Evolutionary conservation across 2,797 vertebrate genomes (phyloP).

Genomic region (Sebastes miniatus): DNA sequence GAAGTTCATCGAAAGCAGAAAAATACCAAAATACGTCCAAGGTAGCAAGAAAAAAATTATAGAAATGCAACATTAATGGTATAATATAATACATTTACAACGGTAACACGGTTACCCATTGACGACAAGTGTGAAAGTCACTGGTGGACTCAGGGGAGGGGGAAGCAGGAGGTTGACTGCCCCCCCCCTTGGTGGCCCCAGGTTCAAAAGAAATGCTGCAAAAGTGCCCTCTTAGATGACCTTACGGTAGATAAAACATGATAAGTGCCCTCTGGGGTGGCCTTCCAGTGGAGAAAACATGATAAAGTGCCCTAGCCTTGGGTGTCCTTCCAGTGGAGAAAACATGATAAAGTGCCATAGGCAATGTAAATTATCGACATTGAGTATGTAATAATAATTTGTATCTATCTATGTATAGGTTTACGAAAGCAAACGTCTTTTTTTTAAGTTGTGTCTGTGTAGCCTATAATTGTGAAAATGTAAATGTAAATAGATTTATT

Average conservation of each 20-base stretch:
- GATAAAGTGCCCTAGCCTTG: fast-evolving
- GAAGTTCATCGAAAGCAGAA: neutral
- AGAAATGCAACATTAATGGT: neutral
- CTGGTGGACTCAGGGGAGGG: too few relatives aligned
- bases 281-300: too few relatives aligned
- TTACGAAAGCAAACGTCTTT: neutral
- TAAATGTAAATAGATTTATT: neutral
- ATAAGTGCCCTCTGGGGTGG: too few relatives aligned
- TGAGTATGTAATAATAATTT: neutral
- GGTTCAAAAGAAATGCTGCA: too few relatives aligned
- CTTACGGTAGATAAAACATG: too few relatives aligned
- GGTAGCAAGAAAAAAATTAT: neutral
- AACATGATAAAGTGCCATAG: too few relatives aligned
- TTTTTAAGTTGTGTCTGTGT: neutral
- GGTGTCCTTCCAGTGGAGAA: too few relatives aligned
- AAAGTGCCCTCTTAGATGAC: too few relatives aligned
- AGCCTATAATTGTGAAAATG: neutral
- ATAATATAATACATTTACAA: neutral
- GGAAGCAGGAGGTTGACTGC: too few relatives aligned
- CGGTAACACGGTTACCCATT: neutral
- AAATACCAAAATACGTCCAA: neutral
- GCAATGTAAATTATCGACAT: neutral
- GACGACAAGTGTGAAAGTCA: neutral
- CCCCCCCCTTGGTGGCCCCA: too few relatives aligned
- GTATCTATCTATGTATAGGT: neutral